Percentiles rank a stretch among this genome's conserved stretches.
Conservation (phyloP, 1,140 invertebrate genomes). For the Polypedilum vanderplanki region DNA sequence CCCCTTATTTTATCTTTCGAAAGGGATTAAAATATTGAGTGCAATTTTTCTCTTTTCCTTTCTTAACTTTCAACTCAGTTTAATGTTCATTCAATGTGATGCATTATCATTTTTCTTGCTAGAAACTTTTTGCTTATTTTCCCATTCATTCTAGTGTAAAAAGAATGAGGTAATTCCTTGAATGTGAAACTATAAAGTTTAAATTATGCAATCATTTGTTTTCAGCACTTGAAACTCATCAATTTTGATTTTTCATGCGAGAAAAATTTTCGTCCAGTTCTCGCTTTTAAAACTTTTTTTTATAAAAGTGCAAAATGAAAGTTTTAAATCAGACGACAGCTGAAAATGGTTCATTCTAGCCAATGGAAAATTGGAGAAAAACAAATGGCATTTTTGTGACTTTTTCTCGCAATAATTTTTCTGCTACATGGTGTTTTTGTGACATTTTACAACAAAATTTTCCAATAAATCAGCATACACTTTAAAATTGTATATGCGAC, state of each 20-base stretch:
- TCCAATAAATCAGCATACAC: no score
- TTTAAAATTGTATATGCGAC: no score
- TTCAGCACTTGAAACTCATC: background rate
- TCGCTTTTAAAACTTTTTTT: background rate
- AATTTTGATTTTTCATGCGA: background rate
- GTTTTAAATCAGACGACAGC: background rate
- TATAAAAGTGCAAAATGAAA: background rate
- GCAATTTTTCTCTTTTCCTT: background rate
- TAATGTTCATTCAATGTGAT: background rate
- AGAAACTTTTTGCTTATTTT: no score
- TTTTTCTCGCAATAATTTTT: background rate
- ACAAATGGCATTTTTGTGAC: background rate
- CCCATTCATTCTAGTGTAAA: no score
- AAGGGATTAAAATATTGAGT: background rate
- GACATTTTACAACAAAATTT: conserved; percentile 4
- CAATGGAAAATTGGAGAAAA: background rate
- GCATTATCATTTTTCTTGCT: background rate
- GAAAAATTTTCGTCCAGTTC: background rate
- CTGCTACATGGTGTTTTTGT: background rate
- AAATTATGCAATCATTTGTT: conserved; percentile 14
- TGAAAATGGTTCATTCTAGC: background rate
- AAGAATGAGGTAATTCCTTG: no score
- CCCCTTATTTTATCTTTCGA: no score
- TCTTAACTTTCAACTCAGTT: background rate
- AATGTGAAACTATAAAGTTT: background rate